These are phyloP conservation scores for Holotrichia oblita DNA, from an alignment of 1,140 invertebrate genomes.

Conservation along the genomic window DNA sequence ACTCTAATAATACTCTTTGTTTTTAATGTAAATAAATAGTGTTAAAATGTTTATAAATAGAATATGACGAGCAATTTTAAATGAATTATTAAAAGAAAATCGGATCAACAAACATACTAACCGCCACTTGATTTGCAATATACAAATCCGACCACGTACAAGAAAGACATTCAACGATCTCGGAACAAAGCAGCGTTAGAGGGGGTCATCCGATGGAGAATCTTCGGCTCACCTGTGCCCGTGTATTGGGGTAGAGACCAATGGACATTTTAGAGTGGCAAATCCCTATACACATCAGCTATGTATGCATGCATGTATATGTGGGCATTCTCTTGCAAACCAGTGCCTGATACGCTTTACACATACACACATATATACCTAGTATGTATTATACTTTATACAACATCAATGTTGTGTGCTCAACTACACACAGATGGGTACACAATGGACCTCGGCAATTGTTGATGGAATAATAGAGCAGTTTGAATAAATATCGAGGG, in stretches of 20 bases:
- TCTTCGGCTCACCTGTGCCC: conserved; percentile 24
- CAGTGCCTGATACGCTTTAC: background rate
- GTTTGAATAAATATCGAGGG: conserved; percentile 54
- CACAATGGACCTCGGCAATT: conserved; percentile 54
- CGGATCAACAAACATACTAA: background rate
- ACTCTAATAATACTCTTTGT: conserved; percentile 35
- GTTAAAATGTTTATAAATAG: background rate
- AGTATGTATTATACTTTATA: background rate
- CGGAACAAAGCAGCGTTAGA: background rate
- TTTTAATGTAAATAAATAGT: conserved; percentile 26
- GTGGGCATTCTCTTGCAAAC: background rate
- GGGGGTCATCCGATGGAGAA: conserved; percentile 24
- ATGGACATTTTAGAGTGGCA: conserved; percentile 22
- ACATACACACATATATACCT: conserved; percentile 5
- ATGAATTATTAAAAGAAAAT: too few species aligned
- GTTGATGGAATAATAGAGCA: conserved; percentile 56
- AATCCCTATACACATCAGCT: background rate
- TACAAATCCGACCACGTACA: background rate
- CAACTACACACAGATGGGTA: conserved; percentile 52
- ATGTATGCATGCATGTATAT: conserved; percentile 31
- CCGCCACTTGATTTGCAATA: conserved; percentile 10
- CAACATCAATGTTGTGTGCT: background rate
- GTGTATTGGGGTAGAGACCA: conserved; percentile 12
- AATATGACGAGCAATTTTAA: conserved; percentile 2
- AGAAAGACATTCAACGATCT: conserved; percentile 19